phyloP scores from a whole-genome alignment of 2,113 vertebrate species.

The Salvelinus sp. region DNA sequence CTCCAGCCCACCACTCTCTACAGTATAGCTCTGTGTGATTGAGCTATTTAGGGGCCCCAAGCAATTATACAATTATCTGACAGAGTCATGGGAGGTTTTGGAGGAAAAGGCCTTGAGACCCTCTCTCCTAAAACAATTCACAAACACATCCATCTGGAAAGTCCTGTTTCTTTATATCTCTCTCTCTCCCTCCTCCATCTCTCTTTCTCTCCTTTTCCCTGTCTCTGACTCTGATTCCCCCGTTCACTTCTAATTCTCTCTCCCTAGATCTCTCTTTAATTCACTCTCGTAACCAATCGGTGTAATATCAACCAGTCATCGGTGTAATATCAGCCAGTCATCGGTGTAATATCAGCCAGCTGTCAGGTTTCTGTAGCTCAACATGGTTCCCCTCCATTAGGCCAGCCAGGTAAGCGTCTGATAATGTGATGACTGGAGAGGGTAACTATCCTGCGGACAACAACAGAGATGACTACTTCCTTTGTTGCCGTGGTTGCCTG shows the following conservation, averaged over 20 bases:
- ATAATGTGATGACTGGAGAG: slow-evolving; percentile 12
- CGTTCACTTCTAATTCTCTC: not conserved
- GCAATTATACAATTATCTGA: slow-evolving; percentile 53
- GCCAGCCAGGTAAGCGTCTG: slow-evolving; percentile 34
- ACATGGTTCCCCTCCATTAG: not conserved
- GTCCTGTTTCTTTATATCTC: not conserved
- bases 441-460: slow-evolving; percentile 15
- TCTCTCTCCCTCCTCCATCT: not conserved
- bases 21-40: slow-evolving; percentile 6
- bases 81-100: not conserved
- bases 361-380: not conserved
- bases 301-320: too few species aligned
- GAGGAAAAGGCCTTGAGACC: slow-evolving; percentile 26
- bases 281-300: not conserved
- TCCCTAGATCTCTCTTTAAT: not conserved
- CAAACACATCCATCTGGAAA: slow-evolving; percentile 24
- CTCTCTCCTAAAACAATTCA: slow-evolving; percentile 42
- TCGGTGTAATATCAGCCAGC: too few species aligned
- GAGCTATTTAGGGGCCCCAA: slow-evolving; percentile 37
- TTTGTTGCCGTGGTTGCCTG: slow-evolving; percentile 31
- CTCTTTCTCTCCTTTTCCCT: not conserved
- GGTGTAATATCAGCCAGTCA: too few species aligned
- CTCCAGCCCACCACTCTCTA: not conserved
- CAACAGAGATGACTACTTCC: slow-evolving; percentile 35
- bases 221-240: not conserved